Base-by-base conservation (phyloP, 2,113 vertebrate species). In the Gavia stellata region DNA sequence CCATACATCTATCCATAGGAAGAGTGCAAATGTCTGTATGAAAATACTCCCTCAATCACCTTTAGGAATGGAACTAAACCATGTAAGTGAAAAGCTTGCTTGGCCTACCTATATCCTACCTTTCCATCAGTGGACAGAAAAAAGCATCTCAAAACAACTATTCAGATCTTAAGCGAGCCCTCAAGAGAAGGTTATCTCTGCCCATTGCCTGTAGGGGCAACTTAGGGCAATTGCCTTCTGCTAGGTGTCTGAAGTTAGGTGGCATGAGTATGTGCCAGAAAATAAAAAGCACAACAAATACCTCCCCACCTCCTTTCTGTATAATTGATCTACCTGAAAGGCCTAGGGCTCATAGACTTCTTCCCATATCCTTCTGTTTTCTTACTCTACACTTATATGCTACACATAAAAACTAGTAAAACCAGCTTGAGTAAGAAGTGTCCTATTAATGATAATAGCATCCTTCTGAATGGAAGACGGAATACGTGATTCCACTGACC, bases 401-500 rank as follows among this genome's bases (percentile, higher is more conserved):
- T 34, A 67, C 12, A 42, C 7, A 25, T 12, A 25, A 53, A 47
- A 75, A 21, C 0, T 0, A 50, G 18, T 40, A 75, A 88, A 56
- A 36, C 6, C 14, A 8, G 13, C 33, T 72, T 23, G 7, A 72
- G 11, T 47, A 56, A 83, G 33, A 75, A 15, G 17, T 44, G 7
- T 26, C 7, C 12, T 40, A 9, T 31, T 47, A 38, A 38, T 18
- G 29, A 40, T 21, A 44, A 34, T 2, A 47, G 6, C 0, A 1
- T 21, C 19, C 29, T 79, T 70, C 52, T 58, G 23, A 72, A 40
- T 0, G 1, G 6, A 55, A 68, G 38, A 12, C 18, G 44, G 52
- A 71, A 58, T 15, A 14, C 0, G 0, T 28, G 36, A 61, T 61
- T 77, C 50, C 47, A 50, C 26, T 28, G 20, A 55, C 26, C 19